Evolutionary conservation across 2,113 vertebrate species (phyloP), one percentile per base, ranked within the genome.

Genomic region (Eidolon helvum): DNA sequence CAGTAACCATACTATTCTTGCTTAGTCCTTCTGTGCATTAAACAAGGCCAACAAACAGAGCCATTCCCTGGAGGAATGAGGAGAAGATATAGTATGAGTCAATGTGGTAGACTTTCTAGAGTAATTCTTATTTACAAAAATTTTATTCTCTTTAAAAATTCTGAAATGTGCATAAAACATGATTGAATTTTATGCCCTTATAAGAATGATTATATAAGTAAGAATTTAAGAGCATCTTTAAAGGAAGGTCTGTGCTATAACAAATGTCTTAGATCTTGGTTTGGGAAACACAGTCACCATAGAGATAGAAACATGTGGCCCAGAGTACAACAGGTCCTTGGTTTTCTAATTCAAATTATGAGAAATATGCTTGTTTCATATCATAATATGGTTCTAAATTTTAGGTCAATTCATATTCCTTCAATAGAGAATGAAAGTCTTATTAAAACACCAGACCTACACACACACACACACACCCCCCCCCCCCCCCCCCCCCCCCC

Each of bases 291-390:
- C 3, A 74, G 15, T 59, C 43, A 69, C 50, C 33, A 57, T 4
- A 80, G 59, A 90, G 85, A 85, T 50, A 79, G 89, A 61, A 87
- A 92, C 53, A 40, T 26, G 68, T 82, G 33, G 38, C 63, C 10
- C 28, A 53, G 43, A 74, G 21, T 35, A 72, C 28, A 83, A 21
- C 53, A 48, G 26, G 40, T 38, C 91, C 33, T 50, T 91, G 55
- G 48, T 53, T 97, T 97, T 82, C 84, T 79, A 69, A 90, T 55
- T 55, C 75, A 89, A 96, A 94, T 92, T 4, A 50, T 5, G 86
- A 79, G 61, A 95, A 72, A 72, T 30, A 91, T 38, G 24, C 26
- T 72, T 87, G 72, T 86, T 87, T 91, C 55, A 33, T 87, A 83
- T 89, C 59, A 63, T 72, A 71, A 74, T 26, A 91, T 78, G 66